Base-by-base conservation (phyloP, 2,888 invertebrate genomes). In the Drepana falcataria region DNA sequence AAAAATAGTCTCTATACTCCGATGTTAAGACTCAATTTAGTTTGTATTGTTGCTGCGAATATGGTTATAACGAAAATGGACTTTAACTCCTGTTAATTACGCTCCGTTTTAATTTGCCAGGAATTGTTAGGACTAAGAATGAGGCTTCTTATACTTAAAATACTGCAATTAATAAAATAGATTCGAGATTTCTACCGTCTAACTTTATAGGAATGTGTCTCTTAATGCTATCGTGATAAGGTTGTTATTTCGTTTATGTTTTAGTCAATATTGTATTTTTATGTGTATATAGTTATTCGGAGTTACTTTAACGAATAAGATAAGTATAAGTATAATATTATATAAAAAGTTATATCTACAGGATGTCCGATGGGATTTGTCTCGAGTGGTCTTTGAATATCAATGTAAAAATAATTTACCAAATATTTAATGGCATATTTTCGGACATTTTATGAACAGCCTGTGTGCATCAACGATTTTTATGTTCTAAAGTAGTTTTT, bases 291-390 rank as follows among this genome's bases (percentile, higher is more conserved):
- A 41, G 34, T 35, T 49, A 40, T 49, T 49, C 40, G 40, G 40
- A 49, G 49, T 40, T 49, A 21, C 21, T 21, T 21, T 21, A 49
- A 40, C n/a, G 35, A 6, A 9, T 51, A 51, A 7, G 21, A 6
- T 51, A 51, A 51, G 51, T 40, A 6, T 51, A 51, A 51, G 51
- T 40, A 34, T 51, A 51, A 51, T 51, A 40, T 40, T 33, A 40
- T 9, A 41, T 21, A 37, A 37, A 37, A 33, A 5, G 40, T 34
- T 51, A 41, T 40, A 33, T 33, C 3, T 4, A 44, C 3, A 44
- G 44, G 9, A 44, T 44, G 44, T 9, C 1, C 9, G 44, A 44
- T 9, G 44, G 6, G 9, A 44, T 44, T 44, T 9, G 1, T 9
- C 44, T 9, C 9, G 9, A 44, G 44, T 9, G 9, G 9, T 44